These are phyloP conservation scores for Pentamera pediparva DNA, from an alignment of 53 echinoderm and acorn worm genomes.

Conservation along the genomic window DNA sequence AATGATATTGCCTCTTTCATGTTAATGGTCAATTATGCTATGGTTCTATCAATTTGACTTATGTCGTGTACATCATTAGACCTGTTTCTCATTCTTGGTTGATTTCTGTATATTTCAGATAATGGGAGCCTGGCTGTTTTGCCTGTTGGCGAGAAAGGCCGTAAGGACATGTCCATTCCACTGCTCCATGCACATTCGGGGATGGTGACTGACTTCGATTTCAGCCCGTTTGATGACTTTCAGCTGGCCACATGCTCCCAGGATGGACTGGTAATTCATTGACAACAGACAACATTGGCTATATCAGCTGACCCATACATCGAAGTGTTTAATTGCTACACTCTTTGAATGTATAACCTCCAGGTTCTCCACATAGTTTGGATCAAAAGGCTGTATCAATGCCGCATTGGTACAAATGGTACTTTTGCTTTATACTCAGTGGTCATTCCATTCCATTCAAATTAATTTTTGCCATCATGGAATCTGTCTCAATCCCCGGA, in stretches of 20 bases:
- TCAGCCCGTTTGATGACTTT: slow-evolving; percentile 87
- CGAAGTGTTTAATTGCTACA: neutral
- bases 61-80: no score
- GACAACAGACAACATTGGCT: neutral
- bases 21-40: no score
- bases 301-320: neutral
- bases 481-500: no score
- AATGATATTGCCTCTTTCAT: no score
- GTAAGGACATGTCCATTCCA: slow-evolving; percentile 53
- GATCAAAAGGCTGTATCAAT: neutral
- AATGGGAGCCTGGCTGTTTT: slow-evolving; percentile 64
- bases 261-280: slow-evolving; percentile 59
- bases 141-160: slow-evolving; percentile 57
- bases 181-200: slow-evolving; percentile 72
- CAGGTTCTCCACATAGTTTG: neutral
- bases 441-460: no score
- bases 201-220: slow-evolving; percentile 88
- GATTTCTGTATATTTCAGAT: slow-evolving; percentile 24
- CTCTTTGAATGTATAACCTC: neutral
- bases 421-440: no score
- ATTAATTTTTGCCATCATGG: no score
- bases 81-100: neutral
- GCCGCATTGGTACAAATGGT: neutral
- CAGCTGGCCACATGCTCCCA: slow-evolving; percentile 76
- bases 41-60: no score